Conservation (phyloP, 2,113 vertebrate genomes). For the Ptyas mucosa region DNA sequence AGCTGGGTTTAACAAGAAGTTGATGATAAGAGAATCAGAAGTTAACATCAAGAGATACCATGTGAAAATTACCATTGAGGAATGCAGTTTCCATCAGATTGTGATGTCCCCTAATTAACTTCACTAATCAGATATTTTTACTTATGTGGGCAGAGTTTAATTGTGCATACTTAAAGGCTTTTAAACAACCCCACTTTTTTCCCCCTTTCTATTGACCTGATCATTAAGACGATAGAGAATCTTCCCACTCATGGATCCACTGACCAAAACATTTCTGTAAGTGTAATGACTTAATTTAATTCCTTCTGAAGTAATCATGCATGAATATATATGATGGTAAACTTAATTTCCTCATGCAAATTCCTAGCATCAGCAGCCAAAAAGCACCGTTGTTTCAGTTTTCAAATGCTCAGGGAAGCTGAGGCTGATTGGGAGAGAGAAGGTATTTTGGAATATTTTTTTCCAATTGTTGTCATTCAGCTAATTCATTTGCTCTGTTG, state of each 20-base stretch:
- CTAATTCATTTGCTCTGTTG: slow-evolving; percentile 19
- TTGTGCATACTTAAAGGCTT: background rate
- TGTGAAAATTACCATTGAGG: background rate
- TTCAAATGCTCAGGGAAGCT: background rate
- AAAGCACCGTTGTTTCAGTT: background rate
- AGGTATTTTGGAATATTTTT: background rate
- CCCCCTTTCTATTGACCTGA: background rate
- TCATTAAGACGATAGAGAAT: background rate
- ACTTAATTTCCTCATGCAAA: background rate
- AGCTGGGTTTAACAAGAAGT: background rate
- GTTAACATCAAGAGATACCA: background rate
- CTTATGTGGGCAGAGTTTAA: background rate
- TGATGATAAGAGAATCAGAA: background rate
- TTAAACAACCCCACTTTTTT: background rate
- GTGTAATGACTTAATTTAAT: background rate
- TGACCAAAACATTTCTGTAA: background rate
- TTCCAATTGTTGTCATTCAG: slow-evolving; percentile 2
- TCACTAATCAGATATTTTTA: background rate
- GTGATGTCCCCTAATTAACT: background rate
- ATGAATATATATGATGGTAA: background rate
- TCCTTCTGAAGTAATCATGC: background rate
- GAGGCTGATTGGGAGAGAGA: background rate
- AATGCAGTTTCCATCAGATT: background rate
- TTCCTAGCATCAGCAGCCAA: background rate
- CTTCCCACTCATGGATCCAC: background rate